Conservation (phyloP, 2,113 vertebrate genomes). For the Pantherophis guttatus region DNA sequence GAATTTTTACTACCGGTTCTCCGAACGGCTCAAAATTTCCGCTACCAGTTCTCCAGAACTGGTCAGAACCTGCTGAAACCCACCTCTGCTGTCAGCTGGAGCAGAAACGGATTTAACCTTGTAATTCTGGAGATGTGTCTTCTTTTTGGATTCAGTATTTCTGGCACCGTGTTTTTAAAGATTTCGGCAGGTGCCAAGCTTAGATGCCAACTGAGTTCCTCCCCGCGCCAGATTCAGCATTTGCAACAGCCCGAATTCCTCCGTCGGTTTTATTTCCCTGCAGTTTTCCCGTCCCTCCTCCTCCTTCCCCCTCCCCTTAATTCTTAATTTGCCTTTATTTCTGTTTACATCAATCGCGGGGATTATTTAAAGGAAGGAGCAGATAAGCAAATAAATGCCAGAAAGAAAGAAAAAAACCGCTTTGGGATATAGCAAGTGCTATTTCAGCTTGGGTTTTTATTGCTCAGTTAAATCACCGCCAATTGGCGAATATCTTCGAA, state of each 20-base stretch:
- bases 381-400: too few relatives aligned
- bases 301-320: too few relatives aligned
- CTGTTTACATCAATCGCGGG: background rate
- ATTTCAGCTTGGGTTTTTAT: background rate
- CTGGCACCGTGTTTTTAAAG: background rate
- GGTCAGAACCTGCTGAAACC: too few relatives aligned
- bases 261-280: too few relatives aligned
- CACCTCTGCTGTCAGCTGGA: background rate
- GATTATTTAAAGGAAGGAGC: background rate
- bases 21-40: too few relatives aligned
- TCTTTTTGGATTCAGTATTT: background rate
- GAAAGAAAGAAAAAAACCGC: background rate
- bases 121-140: background rate
- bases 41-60: too few relatives aligned
- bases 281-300: background rate
- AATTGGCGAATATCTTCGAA: background rate
- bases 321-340: background rate
- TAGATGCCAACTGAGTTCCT: background rate
- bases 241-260: background rate
- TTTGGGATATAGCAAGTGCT: background rate
- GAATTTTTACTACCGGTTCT: too few relatives aligned
- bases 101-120: background rate
- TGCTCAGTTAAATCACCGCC: conserved; percentile 23
- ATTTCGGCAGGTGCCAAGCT: background rate
- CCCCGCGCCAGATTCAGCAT: background rate